Conservation (phyloP, 2,888 invertebrate species). For the Papilio protenor region DNA sequence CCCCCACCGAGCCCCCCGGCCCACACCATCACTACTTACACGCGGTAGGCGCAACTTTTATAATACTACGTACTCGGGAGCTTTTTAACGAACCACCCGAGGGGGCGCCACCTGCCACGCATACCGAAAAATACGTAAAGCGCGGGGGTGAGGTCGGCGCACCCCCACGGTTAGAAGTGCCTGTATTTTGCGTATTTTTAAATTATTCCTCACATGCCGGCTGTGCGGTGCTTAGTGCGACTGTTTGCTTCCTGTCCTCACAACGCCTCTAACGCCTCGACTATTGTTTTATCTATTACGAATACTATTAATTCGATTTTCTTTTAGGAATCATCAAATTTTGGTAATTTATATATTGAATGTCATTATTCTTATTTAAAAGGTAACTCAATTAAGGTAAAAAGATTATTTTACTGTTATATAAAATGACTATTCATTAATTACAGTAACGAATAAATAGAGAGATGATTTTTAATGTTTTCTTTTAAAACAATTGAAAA, state of each 20-base stretch:
- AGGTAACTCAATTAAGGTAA: neutral
- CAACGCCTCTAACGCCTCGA: neutral
- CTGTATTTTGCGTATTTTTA: slow-evolving; percentile 84
- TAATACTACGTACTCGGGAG: slow-evolving; percentile 83
- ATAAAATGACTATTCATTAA: too few species aligned
- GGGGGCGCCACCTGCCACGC: slow-evolving; percentile 81
- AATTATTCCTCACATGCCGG: slow-evolving; percentile 81
- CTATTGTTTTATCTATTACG: slow-evolving; percentile 43
- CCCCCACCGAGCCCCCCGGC: slow-evolving; percentile 55
- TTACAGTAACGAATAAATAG: too few species aligned
- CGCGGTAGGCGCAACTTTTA: slow-evolving; percentile 84
- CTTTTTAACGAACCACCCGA: slow-evolving; percentile 82
- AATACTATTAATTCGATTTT: slow-evolving; percentile 9
- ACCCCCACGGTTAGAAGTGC: slow-evolving; percentile 80
- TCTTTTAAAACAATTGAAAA: too few species aligned
- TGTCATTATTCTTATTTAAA: neutral
- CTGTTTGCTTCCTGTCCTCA: slow-evolving; percentile 51
- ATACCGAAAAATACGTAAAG: slow-evolving; percentile 83
- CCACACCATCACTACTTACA: slow-evolving; percentile 80
- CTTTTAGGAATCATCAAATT: neutral
- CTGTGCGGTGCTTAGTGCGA: slow-evolving; percentile 74
- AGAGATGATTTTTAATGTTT: too few species aligned
- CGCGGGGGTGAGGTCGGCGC: slow-evolving; percentile 59
- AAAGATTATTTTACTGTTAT: neutral
- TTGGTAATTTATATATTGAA: neutral